Evolutionary conservation across 2,113 vertebrate species (phyloP), one percentile per base, ranked within the genome.

Genomic region (Psephotus haematonotus): DNA sequence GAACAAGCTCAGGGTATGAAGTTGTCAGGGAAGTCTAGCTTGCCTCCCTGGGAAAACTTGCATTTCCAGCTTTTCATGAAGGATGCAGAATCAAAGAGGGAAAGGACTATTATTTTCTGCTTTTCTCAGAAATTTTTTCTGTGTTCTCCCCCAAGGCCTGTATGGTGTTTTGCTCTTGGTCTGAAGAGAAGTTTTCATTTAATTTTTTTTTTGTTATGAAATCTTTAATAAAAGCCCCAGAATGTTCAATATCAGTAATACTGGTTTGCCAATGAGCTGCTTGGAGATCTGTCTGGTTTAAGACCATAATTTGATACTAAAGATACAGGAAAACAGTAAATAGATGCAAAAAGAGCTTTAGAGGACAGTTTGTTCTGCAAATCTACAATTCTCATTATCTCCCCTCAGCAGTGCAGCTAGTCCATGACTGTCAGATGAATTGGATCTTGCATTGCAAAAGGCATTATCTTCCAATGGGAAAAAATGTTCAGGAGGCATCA

Each of bases 401-500:
- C 24, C 43, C 44, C 55, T 81, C 11, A 78, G 64, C 79, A 64
- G 47, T 19, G 44, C 24, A 65, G 83, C 62, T 80, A 84, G 74
- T 82, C 69, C 69, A 60, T 39, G 95, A 67, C 74, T 78, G 82
- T 52, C 88, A 82, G 57, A 88, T 76, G 90, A 94, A 93, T 29
- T 62, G 77, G 25, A 65, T 52, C 83, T 46, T 70, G 81, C n/a
- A 90, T n/a, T 3, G 15, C 44, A 60, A 57, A 50, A 82, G 62
- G 44, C 82, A 86, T 82, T 91, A 50, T 46, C 86, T 93, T 85
- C 86, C 37, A 46, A 10, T 27, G 88, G 89, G 86, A 65, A 77
- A 93, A 81, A 86, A 24, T 35, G n/a, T 91, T 86, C 63, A 43
- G 69, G 88, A 94, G 76, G 57, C 80, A 76, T 96, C 83, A 63